Evolutionary conservation across 2,113 vertebrate species (phyloP).

Genomic region (Acrocephalus kingi): DNA sequence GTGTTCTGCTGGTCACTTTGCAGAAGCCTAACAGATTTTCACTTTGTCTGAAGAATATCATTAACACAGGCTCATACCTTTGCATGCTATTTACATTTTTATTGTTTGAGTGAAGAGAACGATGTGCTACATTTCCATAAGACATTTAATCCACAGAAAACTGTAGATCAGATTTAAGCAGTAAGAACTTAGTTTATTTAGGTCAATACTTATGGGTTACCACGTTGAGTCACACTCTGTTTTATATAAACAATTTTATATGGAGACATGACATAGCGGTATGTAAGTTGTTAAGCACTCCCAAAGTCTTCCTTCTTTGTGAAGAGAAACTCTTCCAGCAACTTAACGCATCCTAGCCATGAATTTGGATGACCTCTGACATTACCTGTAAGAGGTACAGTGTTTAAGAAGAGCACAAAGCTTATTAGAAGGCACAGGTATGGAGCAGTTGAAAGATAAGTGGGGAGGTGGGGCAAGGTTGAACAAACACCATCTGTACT

Average conservation of each 20-base stretch:
- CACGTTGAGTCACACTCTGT: not conserved
- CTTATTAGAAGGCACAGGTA: conserved; percentile 12
- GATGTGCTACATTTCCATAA: not conserved
- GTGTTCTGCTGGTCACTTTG: not conserved
- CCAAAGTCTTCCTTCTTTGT: not conserved
- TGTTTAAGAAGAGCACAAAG: not conserved
- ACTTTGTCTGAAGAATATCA: not conserved
- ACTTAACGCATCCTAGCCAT: not conserved
- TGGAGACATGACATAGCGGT: not conserved
- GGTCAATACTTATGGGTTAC: not conserved
- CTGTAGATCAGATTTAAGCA: not conserved
- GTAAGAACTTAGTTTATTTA: not conserved
- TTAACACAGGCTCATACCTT: not conserved
- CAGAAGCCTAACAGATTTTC: not conserved
- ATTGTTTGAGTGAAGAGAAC: not conserved
- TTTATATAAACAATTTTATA: conserved; percentile 10
- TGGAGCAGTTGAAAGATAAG: conserved; percentile 23
- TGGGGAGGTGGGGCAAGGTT: conserved; percentile 31
- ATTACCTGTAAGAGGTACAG: not conserved
- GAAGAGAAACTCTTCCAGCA: not conserved
- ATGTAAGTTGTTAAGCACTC: not conserved
- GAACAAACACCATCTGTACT: conserved; percentile 60
- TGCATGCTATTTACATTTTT: conserved; percentile 19
- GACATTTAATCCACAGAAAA: not conserved
- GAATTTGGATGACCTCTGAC: not conserved